These are phyloP conservation scores for Perca flavescens DNA, from an alignment of 2,113 vertebrate species.

Conservation along the genomic window DNA sequence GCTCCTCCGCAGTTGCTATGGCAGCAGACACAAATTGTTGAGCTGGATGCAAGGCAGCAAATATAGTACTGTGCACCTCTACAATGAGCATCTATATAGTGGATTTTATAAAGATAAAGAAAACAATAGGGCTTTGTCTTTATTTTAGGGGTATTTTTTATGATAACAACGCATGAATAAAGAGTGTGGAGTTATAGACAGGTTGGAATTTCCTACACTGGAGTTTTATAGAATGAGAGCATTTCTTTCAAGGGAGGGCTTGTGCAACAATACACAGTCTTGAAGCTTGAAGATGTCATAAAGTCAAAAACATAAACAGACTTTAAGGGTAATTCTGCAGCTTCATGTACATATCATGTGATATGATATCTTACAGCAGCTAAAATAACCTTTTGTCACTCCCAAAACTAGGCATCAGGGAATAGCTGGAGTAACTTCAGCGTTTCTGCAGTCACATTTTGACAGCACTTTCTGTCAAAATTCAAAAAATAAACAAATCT, in stretches of 20 bases:
- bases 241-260: neutral
- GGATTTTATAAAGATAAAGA: neutral
- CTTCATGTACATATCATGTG: neutral
- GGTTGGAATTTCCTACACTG: neutral
- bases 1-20: conserved; percentile 88
- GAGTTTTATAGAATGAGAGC: neutral
- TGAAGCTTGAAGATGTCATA: neutral
- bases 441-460: neutral
- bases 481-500: too few relatives aligned
- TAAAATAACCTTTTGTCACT: neutral
- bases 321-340: neutral
- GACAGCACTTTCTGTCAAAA: neutral
- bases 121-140: neutral
- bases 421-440: neutral
- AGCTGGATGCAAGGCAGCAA: conserved; percentile 78
- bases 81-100: conserved; percentile 15
- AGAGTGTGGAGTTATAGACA: neutral
- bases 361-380: neutral
- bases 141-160: neutral
- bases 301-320: neutral
- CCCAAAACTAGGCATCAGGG: neutral
- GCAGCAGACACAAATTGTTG: conserved; percentile 88
- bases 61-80: conserved; percentile 38
- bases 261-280: neutral
- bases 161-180: neutral